A percentile compares a stretch with the other conserved stretches of the same genome.
Evolutionary conservation across 2,113 vertebrate genomes (phyloP).

Genomic region (Phainopepla nitens): DNA sequence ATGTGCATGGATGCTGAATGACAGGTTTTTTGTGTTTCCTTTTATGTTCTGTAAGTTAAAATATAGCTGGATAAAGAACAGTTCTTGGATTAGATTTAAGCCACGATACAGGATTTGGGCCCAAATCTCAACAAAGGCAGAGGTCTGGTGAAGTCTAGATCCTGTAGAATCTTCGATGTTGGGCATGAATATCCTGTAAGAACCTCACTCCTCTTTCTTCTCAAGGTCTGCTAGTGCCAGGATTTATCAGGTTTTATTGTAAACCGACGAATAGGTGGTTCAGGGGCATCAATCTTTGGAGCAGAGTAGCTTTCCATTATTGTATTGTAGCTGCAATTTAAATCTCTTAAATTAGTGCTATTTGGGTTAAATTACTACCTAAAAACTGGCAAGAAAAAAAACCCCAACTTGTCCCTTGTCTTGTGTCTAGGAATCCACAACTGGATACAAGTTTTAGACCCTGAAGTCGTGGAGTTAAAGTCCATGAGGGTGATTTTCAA

Average conservation of each 20-base stretch:
- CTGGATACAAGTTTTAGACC: background rate
- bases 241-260: background rate
- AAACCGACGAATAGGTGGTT: background rate
- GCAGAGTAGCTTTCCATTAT: background rate
- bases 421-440: background rate
- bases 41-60: background rate
- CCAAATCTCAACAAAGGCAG: background rate
- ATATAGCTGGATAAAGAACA: background rate
- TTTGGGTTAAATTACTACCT: background rate
- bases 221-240: background rate
- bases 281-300: background rate
- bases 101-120: background rate
- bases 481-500: background rate
- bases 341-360: background rate
- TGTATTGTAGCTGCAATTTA: background rate
- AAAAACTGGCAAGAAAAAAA: background rate
- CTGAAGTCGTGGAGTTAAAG: background rate
- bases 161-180: background rate
- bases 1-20: background rate
- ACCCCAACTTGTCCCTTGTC: background rate
- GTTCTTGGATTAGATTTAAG: background rate
- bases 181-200: too few relatives aligned
- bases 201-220: background rate
- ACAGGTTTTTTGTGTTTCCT: background rate
- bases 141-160: background rate